Evolutionary conservation across 2,888 invertebrate species (phyloP), one percentile per base, ranked within the genome.

Genomic region (Lepas anatifera): DNA sequence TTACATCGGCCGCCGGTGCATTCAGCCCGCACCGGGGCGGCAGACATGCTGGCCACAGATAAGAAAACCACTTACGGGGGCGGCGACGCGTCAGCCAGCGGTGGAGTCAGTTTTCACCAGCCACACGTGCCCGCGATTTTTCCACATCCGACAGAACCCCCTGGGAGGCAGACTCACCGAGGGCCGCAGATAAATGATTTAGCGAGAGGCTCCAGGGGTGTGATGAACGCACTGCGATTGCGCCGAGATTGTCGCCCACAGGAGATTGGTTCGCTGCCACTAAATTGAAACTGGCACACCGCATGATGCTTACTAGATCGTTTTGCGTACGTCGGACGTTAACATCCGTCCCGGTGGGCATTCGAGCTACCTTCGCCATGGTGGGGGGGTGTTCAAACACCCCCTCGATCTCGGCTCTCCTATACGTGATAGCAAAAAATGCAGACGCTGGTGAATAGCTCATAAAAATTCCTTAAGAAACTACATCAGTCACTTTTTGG

Each of bases 11-110:
- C 3, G 2, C 16, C 13, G 52, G 2, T 3, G 27, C 32, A 58
- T 58, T 58, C 52, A 58, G 32, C 16, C 52, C 16, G 16, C 52
- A 16, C 52, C 32, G 29, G 10, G n/a, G 52, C 52, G 52, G 29
- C 52, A 58, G 32, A 58, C 32, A 58, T 58, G 52, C 52, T 32
- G 32, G 18, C 52, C 52, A 11, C 52, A 58, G 52, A 58, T 58
- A 58, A 58, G 52, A 58, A 58, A 58, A 58, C 52, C 52, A 58
- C 52, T 58, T 58, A 58, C 32, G 27, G 11, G 29, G 52, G 16
- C 52, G 27, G 32, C 18, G 52, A 58, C 52, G 32, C 52, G 29
- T n/a, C n/a, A n/a, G n/a, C n/a, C n/a, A 4, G 32, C 52, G 52
- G n/a, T n/a, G n/a, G n/a, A n/a, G n/a, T n/a, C n/a, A n/a, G n/a